These are phyloP conservation scores for Gymnocephalus cernua DNA, from an alignment of 2,113 vertebrate genomes.

Conservation along the genomic window DNA sequence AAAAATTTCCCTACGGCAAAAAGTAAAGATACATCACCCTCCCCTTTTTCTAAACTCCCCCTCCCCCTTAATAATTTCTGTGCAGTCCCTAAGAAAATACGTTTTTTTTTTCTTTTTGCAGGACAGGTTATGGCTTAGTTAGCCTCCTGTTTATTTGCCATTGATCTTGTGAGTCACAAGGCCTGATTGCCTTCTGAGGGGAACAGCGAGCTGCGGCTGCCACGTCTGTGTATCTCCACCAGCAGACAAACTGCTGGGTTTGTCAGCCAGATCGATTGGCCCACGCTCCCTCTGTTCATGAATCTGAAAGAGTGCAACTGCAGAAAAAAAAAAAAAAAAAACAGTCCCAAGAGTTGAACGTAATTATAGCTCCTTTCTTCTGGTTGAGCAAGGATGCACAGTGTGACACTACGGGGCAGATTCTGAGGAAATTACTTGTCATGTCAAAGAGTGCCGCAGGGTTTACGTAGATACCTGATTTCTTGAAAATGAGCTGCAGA, in stretches of 20 bases:
- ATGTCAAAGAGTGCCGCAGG: neutral
- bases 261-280: neutral
- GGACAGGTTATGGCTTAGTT: constrained; percentile 4
- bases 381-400: neutral
- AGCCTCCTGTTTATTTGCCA: neutral
- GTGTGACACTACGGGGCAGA: neutral
- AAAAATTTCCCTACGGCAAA: neutral
- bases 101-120: neutral
- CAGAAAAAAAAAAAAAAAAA: neutral
- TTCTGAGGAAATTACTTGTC: neutral
- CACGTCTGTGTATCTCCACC: neutral
- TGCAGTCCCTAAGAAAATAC: neutral
- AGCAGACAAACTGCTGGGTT: neutral
- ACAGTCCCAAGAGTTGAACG: neutral
- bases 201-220: neutral
- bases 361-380: neutral
- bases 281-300: neutral
- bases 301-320: neutral
- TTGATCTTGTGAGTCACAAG: neutral
- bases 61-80: too few relatives aligned
- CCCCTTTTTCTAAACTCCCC: neutral
- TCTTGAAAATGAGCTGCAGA: neutral
- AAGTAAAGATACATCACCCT: too few relatives aligned
- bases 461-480: neutral
- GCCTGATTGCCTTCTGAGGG: constrained; percentile 7